These are phyloP conservation scores for Phoxinus dragarum DNA, from an alignment of 2,797 vertebrate genomes.

Conservation along the genomic window DNA sequence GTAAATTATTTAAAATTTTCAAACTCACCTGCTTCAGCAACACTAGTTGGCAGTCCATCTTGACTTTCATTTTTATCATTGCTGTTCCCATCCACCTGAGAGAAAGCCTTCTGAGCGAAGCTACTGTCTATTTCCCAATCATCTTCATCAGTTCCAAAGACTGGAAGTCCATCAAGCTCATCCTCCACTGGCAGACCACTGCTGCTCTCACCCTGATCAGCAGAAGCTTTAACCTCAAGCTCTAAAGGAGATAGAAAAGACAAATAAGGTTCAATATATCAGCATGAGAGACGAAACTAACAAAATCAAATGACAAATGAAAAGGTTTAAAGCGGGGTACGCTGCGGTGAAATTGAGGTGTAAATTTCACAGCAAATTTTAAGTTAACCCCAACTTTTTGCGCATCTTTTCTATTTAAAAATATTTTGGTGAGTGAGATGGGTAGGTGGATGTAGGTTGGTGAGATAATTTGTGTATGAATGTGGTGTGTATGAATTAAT, in stretches of 20 bases:
- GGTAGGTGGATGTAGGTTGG: too few relatives aligned
- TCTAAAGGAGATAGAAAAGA: slow-evolving; percentile 6
- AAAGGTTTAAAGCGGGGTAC: background rate
- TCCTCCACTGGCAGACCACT: slow-evolving; percentile 47
- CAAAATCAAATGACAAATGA: too few relatives aligned
- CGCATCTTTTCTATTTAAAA: too few relatives aligned
- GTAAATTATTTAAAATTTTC: background rate
- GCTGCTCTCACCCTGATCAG: slow-evolving; percentile 12
- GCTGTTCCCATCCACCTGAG: slow-evolving; percentile 7
- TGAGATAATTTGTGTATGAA: too few relatives aligned
- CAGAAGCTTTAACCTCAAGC: slow-evolving; percentile 9
- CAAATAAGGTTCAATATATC: background rate
- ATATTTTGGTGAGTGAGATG: too few relatives aligned
- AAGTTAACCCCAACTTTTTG: too few relatives aligned
- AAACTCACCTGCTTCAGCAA: slow-evolving; percentile 33
- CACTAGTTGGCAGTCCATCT: background rate
- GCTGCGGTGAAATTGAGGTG: background rate
- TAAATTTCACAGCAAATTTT: too few relatives aligned
- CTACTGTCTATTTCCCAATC: slow-evolving; percentile 54
- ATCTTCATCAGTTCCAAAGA: slow-evolving; percentile 58
- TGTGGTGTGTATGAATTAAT: too few relatives aligned
- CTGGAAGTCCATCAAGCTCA: slow-evolving; percentile 61
- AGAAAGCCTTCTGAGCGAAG: slow-evolving; percentile 35
- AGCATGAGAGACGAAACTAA: background rate
- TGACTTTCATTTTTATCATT: slow-evolving; percentile 41